Evolutionary conservation across 2,888 invertebrate species (phyloP).

Genomic region (Rambutsinella grinnellia): DNA sequence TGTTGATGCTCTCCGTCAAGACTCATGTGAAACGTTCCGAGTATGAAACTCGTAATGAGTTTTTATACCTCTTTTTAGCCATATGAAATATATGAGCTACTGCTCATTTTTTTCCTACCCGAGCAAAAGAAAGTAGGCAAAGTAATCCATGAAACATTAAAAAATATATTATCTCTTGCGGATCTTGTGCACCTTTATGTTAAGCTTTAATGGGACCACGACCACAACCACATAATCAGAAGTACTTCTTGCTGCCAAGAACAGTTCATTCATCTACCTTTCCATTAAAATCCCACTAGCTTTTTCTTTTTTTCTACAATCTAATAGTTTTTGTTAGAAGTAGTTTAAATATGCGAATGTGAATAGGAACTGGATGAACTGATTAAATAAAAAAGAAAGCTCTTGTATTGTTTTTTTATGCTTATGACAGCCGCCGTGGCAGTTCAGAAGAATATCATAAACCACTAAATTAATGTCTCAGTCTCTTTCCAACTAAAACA

Average conservation of each 20-base stretch:
- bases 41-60: slow-evolving; percentile 8
- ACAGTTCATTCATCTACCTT: slow-evolving; percentile 41
- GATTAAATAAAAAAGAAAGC: slow-evolving; percentile 35
- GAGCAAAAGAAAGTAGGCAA: slow-evolving; percentile 30
- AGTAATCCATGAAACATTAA: slow-evolving; percentile 32
- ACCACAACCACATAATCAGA: not conserved
- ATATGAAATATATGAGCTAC: not conserved
- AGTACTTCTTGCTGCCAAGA: slow-evolving; percentile 18
- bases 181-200: not conserved
- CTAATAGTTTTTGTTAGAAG: not conserved
- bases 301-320: slow-evolving; percentile 5
- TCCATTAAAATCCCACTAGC: slow-evolving; percentile 27
- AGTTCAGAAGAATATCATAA: slow-evolving; percentile 14
- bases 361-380: slow-evolving; percentile 58
- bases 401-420: too few species aligned
- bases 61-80: slow-evolving; percentile 2
- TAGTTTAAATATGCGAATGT: slow-evolving; percentile 28
- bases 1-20: slow-evolving; percentile 4
- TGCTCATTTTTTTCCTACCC: too few species aligned
- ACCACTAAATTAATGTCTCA: slow-evolving; percentile 19
- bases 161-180: not conserved
- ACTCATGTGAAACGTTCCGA: slow-evolving; percentile 1
- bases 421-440: too few species aligned
- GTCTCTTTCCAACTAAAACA: not conserved
- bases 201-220: slow-evolving; percentile 27